phyloP scores from a whole-genome alignment of 2,888 invertebrate genomes.

The Heliconius hortense region DNA sequence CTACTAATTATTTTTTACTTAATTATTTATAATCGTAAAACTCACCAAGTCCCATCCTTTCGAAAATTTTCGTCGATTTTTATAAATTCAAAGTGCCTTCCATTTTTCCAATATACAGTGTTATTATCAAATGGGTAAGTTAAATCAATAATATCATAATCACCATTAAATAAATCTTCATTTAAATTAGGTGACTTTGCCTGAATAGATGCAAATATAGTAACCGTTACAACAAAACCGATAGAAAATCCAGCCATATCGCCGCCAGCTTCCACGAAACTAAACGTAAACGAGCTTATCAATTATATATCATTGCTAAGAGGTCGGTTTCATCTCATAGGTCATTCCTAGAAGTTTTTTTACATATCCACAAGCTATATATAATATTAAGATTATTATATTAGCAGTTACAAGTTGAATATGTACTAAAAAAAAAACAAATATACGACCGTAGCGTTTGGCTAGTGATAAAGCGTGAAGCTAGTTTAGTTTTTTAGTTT shows the following conservation, averaged over 20 bases:
- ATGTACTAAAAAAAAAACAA: too few relatives aligned
- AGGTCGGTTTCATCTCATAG: background rate
- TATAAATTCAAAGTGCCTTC: conserved; percentile 54
- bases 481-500: too few relatives aligned
- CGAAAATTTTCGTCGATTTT: conserved; percentile 48
- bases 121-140: conserved; percentile 58
- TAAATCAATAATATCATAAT: conserved; percentile 63
- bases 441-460: too few relatives aligned
- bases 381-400: too few relatives aligned
- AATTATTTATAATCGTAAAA: conserved; percentile 14
- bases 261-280: conserved; percentile 4
- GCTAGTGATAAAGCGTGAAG: too few relatives aligned
- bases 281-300: background rate
- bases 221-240: conserved; percentile 32
- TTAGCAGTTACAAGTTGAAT: too few relatives aligned
- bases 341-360: background rate
- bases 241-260: conserved; percentile 47
- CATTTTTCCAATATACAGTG: conserved; percentile 59
- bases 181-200: conserved; percentile 48
- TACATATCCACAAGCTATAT: too few relatives aligned
- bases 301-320: background rate
- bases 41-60: conserved; percentile 56
- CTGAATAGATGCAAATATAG: conserved; percentile 17
- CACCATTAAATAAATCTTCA: conserved; percentile 54
- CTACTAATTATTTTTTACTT: too few relatives aligned